Base-by-base conservation (phyloP, 2,888 invertebrate genomes). In the Venusia cambrica region DNA sequence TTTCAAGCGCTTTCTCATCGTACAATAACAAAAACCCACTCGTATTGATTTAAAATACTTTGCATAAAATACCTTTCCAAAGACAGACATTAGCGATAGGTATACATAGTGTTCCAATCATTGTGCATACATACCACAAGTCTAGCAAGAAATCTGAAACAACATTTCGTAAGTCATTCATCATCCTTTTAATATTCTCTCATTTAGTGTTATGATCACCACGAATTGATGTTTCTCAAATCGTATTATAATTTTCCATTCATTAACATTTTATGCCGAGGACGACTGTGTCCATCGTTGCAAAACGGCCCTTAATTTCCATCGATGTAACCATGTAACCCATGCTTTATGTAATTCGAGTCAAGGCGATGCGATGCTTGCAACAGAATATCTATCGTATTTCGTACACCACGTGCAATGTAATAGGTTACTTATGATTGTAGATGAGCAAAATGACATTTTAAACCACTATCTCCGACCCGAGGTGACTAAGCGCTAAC, bases 401-500 rank as follows among this genome's bases (percentile, higher is more conserved):
- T 48, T 47, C 36, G 48, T 48, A 18, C 18, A 8, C 4, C 11
- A 16, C 12, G 3, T 26, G 9, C 16, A 1, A 6, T 15, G 20
- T 30, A 11, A n/a, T 10, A 21, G 5, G 29, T 6, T 18, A 8
- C 11, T 24, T 32, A 17, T 24, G 9, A 51, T 47, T 50, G 47
- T 20, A 22, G 31, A 21, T 20, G 28, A 21, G 21, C 58, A 61
- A 71, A 54, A 57, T 77, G 78, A 73, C 75, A 78, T 79, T 77
- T 75, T 50, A 63, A 69, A 63, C 63, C 53, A 65, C 73, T 62
- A 75, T 74, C 73, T 63, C 62, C 73, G 72, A 74, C 73, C 72
- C 57, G 51, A 60, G 67, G 70, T 81, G 81, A 83, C 78, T 75
- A 73, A 76, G 77, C 77, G 59, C 57, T 54, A 65, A 63, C 64